Percentiles rank a stretch among this genome's conserved stretches.
These are phyloP conservation scores for Ceratina calcarata DNA, from an alignment of 1,140 invertebrate species.

Conservation along the genomic window DNA sequence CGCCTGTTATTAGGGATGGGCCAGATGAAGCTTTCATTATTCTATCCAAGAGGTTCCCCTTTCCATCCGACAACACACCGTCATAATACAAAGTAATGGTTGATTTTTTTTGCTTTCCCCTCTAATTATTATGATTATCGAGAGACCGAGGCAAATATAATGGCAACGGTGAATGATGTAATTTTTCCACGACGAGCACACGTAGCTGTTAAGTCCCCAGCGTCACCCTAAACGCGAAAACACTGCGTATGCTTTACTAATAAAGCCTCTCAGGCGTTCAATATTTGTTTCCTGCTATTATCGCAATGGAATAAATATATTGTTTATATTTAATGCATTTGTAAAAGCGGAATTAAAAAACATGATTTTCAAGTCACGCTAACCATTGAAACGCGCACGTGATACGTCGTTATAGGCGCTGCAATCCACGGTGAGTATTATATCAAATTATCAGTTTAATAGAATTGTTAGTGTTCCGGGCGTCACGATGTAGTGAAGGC, in stretches of 20 bases:
- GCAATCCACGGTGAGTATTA: too few relatives aligned
- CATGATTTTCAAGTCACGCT: too few relatives aligned
- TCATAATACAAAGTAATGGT: constrained; percentile 54
- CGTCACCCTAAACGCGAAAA: constrained; percentile 16
- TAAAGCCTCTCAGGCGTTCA: background rate
- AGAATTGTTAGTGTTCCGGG: too few relatives aligned
- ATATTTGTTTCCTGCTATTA: background rate
- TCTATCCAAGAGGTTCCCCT: constrained; percentile 29
- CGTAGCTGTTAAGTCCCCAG: background rate
- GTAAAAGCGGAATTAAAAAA: too few relatives aligned
- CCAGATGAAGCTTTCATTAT: constrained; percentile 59
- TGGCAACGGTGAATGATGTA: constrained; percentile 44
- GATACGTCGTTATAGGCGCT: too few relatives aligned
- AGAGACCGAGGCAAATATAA: constrained; percentile 24
- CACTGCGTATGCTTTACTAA: background rate
- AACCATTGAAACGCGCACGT: too few relatives aligned
- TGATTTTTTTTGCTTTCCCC: constrained; percentile 38
- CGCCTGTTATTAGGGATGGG: constrained; percentile 59
- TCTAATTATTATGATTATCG: constrained; percentile 47
- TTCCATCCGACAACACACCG: constrained; percentile 45
- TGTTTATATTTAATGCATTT: background rate
- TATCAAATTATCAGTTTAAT: too few relatives aligned
- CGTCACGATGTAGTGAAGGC: too few relatives aligned
- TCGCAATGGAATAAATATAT: constrained; percentile 9
- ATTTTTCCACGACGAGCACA: background rate